Percentiles rank a stretch among this genome's conserved stretches.
These are phyloP conservation scores for Corynorhinus townsendii DNA, from an alignment of 2,113 vertebrate genomes.

Conservation along the genomic window DNA sequence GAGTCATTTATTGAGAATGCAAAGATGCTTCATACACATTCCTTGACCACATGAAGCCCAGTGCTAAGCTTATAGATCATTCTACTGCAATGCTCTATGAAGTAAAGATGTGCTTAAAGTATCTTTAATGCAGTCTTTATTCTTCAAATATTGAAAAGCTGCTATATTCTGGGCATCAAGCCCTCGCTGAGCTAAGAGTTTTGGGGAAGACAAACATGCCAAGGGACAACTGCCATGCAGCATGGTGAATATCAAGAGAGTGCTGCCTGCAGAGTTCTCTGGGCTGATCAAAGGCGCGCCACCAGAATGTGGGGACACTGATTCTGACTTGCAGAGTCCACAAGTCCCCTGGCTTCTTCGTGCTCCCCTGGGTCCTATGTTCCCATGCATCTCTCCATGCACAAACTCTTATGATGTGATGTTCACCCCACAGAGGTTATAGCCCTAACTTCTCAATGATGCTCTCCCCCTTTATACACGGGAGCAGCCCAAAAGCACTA, in stretches of 20 bases:
- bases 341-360: background rate
- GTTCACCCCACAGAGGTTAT: rapidly evolving
- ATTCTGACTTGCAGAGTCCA: background rate
- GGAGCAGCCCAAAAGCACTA: too few relatives aligned
- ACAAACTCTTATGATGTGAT: background rate
- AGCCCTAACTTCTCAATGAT: background rate
- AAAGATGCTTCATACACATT: background rate
- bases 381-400: rapidly evolving
- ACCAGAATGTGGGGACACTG: rapidly evolving
- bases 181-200: background rate
- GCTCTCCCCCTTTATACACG: rapidly evolving
- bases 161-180: background rate
- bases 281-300: rapidly evolving
- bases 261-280: background rate
- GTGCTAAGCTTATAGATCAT: background rate
- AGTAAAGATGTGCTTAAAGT: background rate
- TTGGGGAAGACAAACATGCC: rapidly evolving
- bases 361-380: too few relatives aligned
- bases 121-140: background rate
- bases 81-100: background rate
- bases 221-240: rapidly evolving
- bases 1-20: background rate
- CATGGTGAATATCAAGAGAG: background rate
- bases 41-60: background rate
- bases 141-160: background rate